phyloP scores from a whole-genome alignment of 2,888 invertebrate genomes.

The Nemurella pictetii region DNA sequence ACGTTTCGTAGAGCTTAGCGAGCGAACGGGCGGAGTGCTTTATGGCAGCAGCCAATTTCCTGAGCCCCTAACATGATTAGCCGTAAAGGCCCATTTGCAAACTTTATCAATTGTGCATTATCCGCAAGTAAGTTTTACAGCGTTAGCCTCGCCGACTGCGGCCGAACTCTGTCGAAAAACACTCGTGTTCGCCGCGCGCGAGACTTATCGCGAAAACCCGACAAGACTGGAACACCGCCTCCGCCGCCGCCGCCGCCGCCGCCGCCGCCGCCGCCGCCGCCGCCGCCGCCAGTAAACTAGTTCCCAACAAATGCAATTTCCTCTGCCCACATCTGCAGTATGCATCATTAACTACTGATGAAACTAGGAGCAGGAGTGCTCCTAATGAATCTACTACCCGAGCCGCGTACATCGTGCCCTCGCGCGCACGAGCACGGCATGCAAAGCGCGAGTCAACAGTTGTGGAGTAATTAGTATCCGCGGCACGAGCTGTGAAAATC shows the following conservation, averaged over 20 bases:
- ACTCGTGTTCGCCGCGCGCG: neutral
- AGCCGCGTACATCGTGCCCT: neutral
- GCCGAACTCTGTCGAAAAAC: too few species aligned
- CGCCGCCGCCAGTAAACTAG: neutral
- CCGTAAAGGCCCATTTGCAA: neutral
- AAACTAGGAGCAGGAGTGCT: neutral
- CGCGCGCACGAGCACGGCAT: neutral
- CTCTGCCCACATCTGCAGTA: neutral
- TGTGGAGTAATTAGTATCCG: neutral
- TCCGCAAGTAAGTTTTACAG: neutral
- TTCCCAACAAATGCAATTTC: constrained; percentile 15
- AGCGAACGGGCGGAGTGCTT: neutral
- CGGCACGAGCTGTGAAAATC: constrained; percentile 18
- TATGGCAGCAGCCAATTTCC: neutral
- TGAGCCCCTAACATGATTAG: neutral
- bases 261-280: neutral
- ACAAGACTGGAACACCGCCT: neutral
- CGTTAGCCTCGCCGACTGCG: neutral
- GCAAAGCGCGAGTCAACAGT: neutral
- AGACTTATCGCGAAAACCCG: neutral
- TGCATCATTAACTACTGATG: constrained; percentile 17
- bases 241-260: neutral
- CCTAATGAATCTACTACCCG: constrained; percentile 9
- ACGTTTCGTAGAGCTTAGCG: neutral
- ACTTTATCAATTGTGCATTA: neutral